Percentiles rank a stretch among this genome's conserved stretches.
These are phyloP conservation scores for Microctonus hyperodae DNA, from an alignment of 2,888 invertebrate genomes.

Conservation along the genomic window DNA sequence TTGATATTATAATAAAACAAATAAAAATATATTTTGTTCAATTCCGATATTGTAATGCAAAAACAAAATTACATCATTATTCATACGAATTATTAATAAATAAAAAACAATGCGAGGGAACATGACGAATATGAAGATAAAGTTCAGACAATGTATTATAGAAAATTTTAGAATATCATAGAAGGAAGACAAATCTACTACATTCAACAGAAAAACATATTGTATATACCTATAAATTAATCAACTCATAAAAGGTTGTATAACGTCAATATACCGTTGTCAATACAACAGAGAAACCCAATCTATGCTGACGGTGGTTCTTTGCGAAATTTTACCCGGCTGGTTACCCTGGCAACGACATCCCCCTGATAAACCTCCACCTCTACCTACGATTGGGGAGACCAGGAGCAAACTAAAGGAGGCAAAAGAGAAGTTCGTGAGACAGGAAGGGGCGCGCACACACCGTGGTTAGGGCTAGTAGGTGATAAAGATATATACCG, in stretches of 20 bases:
- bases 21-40: too few species aligned
- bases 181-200: too few species aligned
- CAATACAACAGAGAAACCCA: slow-evolving; percentile 48
- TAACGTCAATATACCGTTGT: slow-evolving; percentile 54
- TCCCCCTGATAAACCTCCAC: slow-evolving; percentile 40
- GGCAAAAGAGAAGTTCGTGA: too few species aligned
- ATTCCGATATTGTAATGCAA: too few species aligned
- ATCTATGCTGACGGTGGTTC: slow-evolving; percentile 51
- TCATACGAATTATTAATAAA: too few species aligned
- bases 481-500: slow-evolving; percentile 47
- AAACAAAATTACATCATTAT: too few species aligned
- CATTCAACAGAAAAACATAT: background rate
- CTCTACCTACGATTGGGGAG: slow-evolving; percentile 35
- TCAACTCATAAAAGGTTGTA: slow-evolving; percentile 51
- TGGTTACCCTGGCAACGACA: slow-evolving; percentile 60
- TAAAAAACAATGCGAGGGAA: too few species aligned
- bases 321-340: slow-evolving; percentile 63
- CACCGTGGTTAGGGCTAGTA: too few species aligned
- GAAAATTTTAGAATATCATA: too few species aligned
- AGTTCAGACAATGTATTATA: too few species aligned
- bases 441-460: slow-evolving; percentile 42
- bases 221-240: background rate
- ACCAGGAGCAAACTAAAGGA: slow-evolving; percentile 36
- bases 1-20: too few species aligned
- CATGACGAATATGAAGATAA: too few species aligned